Percentiles rank a stretch among this genome's conserved stretches.
Evolutionary conservation across 2,113 vertebrate species (phyloP).

Genomic region (Pao palembangensis): DNA sequence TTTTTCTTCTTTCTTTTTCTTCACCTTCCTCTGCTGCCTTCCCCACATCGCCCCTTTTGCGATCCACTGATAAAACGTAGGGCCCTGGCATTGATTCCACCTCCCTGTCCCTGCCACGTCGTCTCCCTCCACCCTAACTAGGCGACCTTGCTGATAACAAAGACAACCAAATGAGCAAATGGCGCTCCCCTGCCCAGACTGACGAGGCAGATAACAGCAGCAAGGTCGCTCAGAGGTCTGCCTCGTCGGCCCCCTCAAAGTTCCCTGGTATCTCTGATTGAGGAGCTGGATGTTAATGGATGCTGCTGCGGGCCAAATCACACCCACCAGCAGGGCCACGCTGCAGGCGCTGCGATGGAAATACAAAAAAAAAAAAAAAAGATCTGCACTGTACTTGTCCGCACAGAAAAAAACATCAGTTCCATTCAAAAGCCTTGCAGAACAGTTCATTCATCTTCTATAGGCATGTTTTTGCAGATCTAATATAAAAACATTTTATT

Average conservation of each 20-base stretch:
- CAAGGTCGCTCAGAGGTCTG: constrained; percentile 12
- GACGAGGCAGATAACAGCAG: constrained; percentile 10
- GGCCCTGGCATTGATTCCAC: background rate
- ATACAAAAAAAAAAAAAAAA: too few species aligned
- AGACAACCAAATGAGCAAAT: constrained; percentile 3
- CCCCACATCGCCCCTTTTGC: background rate
- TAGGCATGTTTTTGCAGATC: too few species aligned
- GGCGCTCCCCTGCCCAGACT: constrained; percentile 7
- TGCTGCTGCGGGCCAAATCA: too few species aligned
- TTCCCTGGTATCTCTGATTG: constrained; percentile 1
- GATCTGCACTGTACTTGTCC: too few species aligned
- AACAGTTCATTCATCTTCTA: too few species aligned
- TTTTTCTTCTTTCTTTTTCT: background rate
- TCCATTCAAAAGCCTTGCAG: too few species aligned
- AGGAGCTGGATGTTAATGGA: background rate
- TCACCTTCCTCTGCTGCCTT: background rate
- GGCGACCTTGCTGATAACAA: constrained; percentile 20
- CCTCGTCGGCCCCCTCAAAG: too few species aligned
- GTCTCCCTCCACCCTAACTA: constrained; percentile 4
- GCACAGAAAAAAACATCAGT: too few species aligned
- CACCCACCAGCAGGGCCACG: too few species aligned
- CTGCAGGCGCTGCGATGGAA: too few species aligned
- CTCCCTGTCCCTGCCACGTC: background rate
- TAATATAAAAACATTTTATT: too few species aligned
- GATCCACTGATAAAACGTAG: too few species aligned